These are phyloP conservation scores for Anagrus nilaparvatae DNA, from an alignment of 1,140 invertebrate species.

Conservation along the genomic window DNA sequence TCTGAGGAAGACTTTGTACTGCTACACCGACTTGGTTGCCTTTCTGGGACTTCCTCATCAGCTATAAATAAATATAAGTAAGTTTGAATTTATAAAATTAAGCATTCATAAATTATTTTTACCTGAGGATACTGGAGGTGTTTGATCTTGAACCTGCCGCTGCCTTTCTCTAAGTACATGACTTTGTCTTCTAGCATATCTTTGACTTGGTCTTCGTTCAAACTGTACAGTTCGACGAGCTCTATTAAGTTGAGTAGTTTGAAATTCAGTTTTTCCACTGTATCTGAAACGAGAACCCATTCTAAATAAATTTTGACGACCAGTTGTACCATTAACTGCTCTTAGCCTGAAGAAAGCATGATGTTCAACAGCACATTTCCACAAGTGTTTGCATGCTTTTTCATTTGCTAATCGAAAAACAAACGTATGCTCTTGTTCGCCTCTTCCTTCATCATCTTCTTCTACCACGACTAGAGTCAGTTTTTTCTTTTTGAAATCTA, in stretches of 20 bases:
- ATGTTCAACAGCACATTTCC: slow-evolving; percentile 99
- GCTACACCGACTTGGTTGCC: slow-evolving; percentile 44
- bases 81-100: neutral
- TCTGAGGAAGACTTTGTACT: slow-evolving; percentile 39
- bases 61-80: slow-evolving; percentile 19
- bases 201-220: slow-evolving; percentile 89
- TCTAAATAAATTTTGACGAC: slow-evolving; percentile 90
- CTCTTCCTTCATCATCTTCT: slow-evolving; percentile 84
- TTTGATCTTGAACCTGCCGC: slow-evolving; percentile 43
- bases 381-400: slow-evolving; percentile 97
- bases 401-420: slow-evolving; percentile 75
- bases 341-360: slow-evolving; percentile 95
- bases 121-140: slow-evolving; percentile 20
- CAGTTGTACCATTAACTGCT: slow-evolving; percentile 78
- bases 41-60: slow-evolving; percentile 41
- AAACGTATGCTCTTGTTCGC: slow-evolving; percentile 88
- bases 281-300: slow-evolving; percentile 95
- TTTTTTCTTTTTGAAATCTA: slow-evolving; percentile 95
- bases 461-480: slow-evolving; percentile 90
- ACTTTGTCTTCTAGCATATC: slow-evolving; percentile 83
- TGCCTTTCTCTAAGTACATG: slow-evolving; percentile 70
- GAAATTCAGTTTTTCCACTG: slow-evolving; percentile 90
- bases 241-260: slow-evolving; percentile 81
- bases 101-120: slow-evolving; percentile 10
- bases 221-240: slow-evolving; percentile 87